Conservation (phyloP, 2,797 vertebrate genomes). For the Mormyrops boulengeri region DNA sequence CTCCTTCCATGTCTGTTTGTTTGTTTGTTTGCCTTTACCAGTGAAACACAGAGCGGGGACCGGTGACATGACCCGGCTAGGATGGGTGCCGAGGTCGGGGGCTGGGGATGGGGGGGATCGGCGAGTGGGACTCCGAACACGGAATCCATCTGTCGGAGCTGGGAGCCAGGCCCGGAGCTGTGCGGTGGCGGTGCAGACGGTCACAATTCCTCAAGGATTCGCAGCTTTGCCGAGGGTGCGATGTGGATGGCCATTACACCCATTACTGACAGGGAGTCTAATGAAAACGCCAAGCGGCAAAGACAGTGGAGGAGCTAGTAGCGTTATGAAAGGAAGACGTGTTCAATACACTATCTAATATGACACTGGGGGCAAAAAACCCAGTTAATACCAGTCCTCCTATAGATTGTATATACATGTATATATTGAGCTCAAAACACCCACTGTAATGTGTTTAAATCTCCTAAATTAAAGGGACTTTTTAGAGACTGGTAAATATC, state of each 20-base stretch:
- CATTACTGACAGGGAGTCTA: neutral
- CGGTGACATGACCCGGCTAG: neutral
- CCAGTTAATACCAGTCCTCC: neutral
- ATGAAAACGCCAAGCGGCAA: neutral
- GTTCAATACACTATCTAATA: neutral
- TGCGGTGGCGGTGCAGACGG: neutral
- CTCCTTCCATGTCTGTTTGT: neutral
- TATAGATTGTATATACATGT: neutral
- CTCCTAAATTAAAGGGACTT: neutral
- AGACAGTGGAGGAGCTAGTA: neutral
- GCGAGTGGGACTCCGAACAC: neutral
- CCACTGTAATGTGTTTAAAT: neutral
- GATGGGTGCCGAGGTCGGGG: neutral
- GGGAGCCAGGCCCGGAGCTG: neutral
- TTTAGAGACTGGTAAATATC: neutral
- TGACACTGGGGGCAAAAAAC: neutral
- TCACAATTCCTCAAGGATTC: neutral
- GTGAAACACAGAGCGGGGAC: neutral
- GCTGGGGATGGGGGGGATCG: neutral
- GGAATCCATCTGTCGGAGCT: constrained; percentile 1
- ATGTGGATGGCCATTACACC: neutral
- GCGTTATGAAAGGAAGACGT: neutral
- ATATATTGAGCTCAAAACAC: neutral
- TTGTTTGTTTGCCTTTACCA: constrained; percentile 7
- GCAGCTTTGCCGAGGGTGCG: neutral